phyloP scores from a whole-genome alignment of 2,797 vertebrate species.

The Notolabrus celidotus region DNA sequence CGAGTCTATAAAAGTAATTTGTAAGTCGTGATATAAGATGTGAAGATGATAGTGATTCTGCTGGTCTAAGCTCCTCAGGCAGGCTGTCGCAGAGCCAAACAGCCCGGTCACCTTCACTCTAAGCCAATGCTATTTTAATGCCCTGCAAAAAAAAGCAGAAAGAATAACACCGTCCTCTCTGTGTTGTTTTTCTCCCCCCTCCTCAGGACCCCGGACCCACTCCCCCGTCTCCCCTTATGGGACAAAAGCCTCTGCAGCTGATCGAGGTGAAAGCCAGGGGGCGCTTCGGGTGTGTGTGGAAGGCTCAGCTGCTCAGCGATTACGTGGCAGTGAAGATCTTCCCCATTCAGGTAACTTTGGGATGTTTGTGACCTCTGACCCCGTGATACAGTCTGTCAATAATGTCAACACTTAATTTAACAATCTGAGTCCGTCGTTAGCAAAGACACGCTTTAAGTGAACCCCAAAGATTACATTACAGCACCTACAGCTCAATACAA shows the following conservation, averaged over 20 bases:
- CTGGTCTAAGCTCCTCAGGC: slow-evolving; percentile 54
- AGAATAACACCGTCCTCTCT: slow-evolving; percentile 27
- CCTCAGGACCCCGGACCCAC: slow-evolving; percentile 92
- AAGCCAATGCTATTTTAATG: slow-evolving; percentile 44
- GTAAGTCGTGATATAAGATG: slow-evolving; percentile 55
- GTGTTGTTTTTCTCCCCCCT: background rate
- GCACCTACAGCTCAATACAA: background rate
- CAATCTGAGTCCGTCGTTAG: too few species aligned
- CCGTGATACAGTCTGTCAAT: too few species aligned
- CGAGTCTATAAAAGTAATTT: slow-evolving; percentile 34
- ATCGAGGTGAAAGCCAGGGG: slow-evolving; percentile 97
- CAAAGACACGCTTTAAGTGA: too few species aligned
- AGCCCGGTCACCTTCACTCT: slow-evolving; percentile 51
- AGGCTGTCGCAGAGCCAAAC: slow-evolving; percentile 44
- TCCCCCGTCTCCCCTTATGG: slow-evolving; percentile 92
- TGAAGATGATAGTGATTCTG: slow-evolving; percentile 40
- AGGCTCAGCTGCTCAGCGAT: slow-evolving; percentile 95
- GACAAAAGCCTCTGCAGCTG: slow-evolving; percentile 95
- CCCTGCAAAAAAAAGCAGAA: slow-evolving; percentile 18
- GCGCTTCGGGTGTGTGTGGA: slow-evolving; percentile 98
- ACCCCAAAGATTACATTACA: background rate
- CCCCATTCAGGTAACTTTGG: slow-evolving; percentile 91
- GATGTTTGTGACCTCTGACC: background rate
- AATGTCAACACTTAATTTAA: too few species aligned
- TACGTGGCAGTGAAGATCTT: slow-evolving; percentile 98